phyloP scores from a whole-genome alignment of 2,888 invertebrate species.

The Strigamia crassipes region DNA sequence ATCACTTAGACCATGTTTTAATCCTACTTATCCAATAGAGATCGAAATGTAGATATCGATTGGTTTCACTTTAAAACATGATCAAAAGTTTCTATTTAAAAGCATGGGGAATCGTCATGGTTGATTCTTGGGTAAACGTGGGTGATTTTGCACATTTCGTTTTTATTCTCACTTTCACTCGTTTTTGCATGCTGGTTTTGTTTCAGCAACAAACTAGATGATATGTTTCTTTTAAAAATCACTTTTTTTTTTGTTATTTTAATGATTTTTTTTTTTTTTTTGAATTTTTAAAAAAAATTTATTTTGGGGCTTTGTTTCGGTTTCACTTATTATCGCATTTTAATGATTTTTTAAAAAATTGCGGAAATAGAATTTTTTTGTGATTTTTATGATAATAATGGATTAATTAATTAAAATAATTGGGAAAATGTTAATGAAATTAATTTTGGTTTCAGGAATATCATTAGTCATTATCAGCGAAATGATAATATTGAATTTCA shows the following conservation, averaged over 20 bases:
- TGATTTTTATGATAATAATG: too few species aligned
- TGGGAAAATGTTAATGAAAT: too few species aligned
- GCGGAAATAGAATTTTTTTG: too few species aligned
- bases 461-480: background rate
- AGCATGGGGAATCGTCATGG: slow-evolving; percentile 41
- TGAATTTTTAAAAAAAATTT: too few species aligned
- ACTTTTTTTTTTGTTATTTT: too few species aligned
- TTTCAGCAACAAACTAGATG: background rate
- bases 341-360: too few species aligned
- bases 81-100: slow-evolving; percentile 21
- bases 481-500: background rate
- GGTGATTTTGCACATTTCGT: slow-evolving; percentile 23
- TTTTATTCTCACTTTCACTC: background rate
- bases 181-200: background rate
- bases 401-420: too few species aligned
- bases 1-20: slow-evolving; percentile 22
- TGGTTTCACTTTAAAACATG: slow-evolving; percentile 7
- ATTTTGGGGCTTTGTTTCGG: too few species aligned
- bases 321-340: too few species aligned
- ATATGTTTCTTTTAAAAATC: too few species aligned
- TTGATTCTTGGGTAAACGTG: slow-evolving; percentile 24
- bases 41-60: background rate
- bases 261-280: too few species aligned
- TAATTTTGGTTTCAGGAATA: background rate
- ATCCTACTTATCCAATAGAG: slow-evolving; percentile 23